Conservation (phyloP, 2,888 invertebrate genomes). For the Lycocerus yunnanus region DNA sequence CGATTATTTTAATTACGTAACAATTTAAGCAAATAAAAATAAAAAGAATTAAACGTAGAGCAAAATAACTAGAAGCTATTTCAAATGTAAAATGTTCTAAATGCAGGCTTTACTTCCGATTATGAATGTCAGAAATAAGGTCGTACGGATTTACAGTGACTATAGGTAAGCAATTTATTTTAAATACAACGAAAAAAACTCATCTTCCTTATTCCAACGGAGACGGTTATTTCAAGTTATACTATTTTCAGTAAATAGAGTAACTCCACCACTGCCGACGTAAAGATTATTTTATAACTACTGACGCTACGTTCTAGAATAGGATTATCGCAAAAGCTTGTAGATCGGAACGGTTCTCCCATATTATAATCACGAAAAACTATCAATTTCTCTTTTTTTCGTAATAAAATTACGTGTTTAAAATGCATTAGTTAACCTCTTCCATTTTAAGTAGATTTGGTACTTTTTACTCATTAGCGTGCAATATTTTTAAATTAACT, state of each 20-base stretch:
- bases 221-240: background rate
- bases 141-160: slow-evolving; percentile 35
- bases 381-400: slow-evolving; percentile 36
- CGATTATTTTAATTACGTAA: background rate
- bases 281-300: slow-evolving; percentile 20
- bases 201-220: slow-evolving; percentile 13
- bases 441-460: background rate
- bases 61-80: background rate
- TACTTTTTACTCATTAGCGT: background rate
- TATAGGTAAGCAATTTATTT: slow-evolving; percentile 23
- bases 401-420: slow-evolving; percentile 16
- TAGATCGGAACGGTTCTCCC: slow-evolving; percentile 36
- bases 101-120: slow-evolving; percentile 42
- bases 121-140: slow-evolving; percentile 45
- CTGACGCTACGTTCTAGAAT: slow-evolving; percentile 33
- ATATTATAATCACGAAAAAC: slow-evolving; percentile 40
- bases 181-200: slow-evolving; percentile 13
- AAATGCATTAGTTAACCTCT: slow-evolving; percentile 15
- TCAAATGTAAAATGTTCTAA: slow-evolving; percentile 22
- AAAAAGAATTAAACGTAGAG: background rate
- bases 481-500: background rate
- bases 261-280: slow-evolving; percentile 16
- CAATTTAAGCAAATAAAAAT: background rate
- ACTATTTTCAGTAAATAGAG: background rate
- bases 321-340: slow-evolving; percentile 40